Evolutionary conservation across 2,888 invertebrate genomes (phyloP).

Genomic region (Trichogramma evanescens): DNA sequence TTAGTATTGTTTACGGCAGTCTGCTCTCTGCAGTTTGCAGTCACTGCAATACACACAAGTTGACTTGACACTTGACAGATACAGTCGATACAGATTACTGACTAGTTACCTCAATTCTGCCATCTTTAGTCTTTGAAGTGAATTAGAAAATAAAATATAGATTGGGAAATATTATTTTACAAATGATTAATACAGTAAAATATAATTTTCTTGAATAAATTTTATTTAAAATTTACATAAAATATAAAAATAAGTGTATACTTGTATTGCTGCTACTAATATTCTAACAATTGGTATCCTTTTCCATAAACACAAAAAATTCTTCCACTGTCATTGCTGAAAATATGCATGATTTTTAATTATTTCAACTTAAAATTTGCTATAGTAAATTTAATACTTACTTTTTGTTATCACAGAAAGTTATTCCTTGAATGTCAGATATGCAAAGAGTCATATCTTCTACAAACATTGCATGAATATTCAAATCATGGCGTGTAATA

Average conservation of each 20-base stretch:
- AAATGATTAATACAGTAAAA: neutral
- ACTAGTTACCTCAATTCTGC: neutral
- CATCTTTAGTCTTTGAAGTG: neutral
- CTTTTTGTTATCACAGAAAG: constrained; percentile 26
- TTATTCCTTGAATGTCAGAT: constrained; percentile 40
- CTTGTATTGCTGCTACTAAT: neutral
- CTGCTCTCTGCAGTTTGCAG: neutral
- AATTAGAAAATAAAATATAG: neutral
- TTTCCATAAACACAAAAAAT: constrained; percentile 51
- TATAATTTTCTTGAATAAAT: neutral
- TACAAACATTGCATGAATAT: constrained; percentile 25
- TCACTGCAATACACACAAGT: neutral
- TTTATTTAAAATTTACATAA: neutral
- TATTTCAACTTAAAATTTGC: constrained; percentile 8
- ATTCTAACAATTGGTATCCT: constrained; percentile 49
- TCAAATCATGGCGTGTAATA: constrained; percentile 24
- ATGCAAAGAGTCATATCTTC: constrained; percentile 32
- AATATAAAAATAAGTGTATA: neutral
- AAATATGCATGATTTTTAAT: constrained; percentile 18
- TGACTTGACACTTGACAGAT: too few relatives aligned
- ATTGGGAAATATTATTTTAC: neutral
- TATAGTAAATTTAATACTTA: constrained; percentile 29
- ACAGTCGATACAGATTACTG: too few relatives aligned
- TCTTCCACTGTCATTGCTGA: constrained; percentile 33
- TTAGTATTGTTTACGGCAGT: neutral